Evolutionary conservation across 2,888 invertebrate species (phyloP), one percentile per base, ranked within the genome.

Genomic region (Zygaena filipendulae): DNA sequence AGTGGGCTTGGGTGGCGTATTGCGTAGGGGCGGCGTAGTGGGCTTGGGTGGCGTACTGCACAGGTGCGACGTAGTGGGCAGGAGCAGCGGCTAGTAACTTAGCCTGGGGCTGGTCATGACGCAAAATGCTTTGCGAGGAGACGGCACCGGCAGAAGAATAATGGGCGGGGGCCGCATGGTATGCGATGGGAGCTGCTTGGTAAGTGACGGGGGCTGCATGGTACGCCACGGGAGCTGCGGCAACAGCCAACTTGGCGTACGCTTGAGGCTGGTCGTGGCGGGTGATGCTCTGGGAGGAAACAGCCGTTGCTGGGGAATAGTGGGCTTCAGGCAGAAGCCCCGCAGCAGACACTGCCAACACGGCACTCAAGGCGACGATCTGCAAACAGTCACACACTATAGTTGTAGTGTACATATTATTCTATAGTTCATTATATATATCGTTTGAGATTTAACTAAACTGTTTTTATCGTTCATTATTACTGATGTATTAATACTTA

Each of bases 231-330:
- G 27, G 27, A 8, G 29, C 30, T n/a, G 32, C 25, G 8, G 20
- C 26, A 3, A 18, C 7, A 21, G 27, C 25, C 13, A 25, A 27
- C 16, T 27, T 21, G 20, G 33, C 36, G 23, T 42, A 36, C 9
- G 37, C 35, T 8, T 43, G 47, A 29, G 43, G 41, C 31, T 53
- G 47, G 40, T 55, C 59, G 42, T 53, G 59, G 20, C 43, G 60
- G 31, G 58, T 50, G 20, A 62, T 58, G 45, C 66, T 68, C 43
- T 82, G 82, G 9, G 75, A 52, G 12, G 74, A 68, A 2, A 69
- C 70, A 2, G 48, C 60, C 5, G 68, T 62, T 1, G 59, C 44
- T 13, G 70, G 59, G 43, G 70, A 68, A 47, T 77, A 75, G 21
- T 56, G 50, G n/a, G 82, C 42, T 30, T 46, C 47, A 2, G 68